phyloP scores from a whole-genome alignment of 2,113 vertebrate genomes.

The Verasper variegatus region DNA sequence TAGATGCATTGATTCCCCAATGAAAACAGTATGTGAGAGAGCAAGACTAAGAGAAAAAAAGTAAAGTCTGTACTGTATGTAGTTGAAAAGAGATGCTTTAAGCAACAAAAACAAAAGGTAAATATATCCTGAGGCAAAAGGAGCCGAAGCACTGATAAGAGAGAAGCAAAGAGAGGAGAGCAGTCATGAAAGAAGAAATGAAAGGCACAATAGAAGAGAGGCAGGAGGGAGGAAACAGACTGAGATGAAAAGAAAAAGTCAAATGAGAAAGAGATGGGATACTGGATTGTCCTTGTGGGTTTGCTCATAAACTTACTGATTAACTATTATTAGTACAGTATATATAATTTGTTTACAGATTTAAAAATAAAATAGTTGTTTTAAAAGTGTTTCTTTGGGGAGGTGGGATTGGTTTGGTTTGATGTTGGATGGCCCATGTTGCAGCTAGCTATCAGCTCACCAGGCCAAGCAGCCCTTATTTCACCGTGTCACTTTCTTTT shows the following conservation, averaged over 20 bases:
- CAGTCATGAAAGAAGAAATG: conserved; percentile 1
- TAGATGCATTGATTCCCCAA: conserved; percentile 2
- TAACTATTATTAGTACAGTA: too few species aligned
- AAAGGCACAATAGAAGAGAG: not conserved
- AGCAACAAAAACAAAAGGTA: not conserved
- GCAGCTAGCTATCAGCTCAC: too few species aligned
- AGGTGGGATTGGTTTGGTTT: too few species aligned
- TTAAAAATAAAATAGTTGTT: too few species aligned
- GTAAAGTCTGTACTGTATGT: not conserved
- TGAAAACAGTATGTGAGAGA: not conserved
- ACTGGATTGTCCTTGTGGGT: too few species aligned
- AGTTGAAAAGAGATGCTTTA: not conserved
- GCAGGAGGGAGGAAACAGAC: not conserved
- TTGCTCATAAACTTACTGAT: too few species aligned
- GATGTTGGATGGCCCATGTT: too few species aligned
- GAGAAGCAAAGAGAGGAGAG: not conserved
- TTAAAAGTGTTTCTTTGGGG: too few species aligned
- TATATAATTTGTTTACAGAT: too few species aligned
- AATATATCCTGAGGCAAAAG: conserved; percentile 2
- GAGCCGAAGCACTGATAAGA: not conserved
- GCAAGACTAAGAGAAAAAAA: conserved; percentile 1
- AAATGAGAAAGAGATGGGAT: not conserved
- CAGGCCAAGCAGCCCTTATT: not conserved
- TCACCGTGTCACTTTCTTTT: not conserved
- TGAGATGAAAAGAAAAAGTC: not conserved